Evolutionary conservation across 2,797 vertebrate species (phyloP).

Genomic region (Moxostoma hubbsi): DNA sequence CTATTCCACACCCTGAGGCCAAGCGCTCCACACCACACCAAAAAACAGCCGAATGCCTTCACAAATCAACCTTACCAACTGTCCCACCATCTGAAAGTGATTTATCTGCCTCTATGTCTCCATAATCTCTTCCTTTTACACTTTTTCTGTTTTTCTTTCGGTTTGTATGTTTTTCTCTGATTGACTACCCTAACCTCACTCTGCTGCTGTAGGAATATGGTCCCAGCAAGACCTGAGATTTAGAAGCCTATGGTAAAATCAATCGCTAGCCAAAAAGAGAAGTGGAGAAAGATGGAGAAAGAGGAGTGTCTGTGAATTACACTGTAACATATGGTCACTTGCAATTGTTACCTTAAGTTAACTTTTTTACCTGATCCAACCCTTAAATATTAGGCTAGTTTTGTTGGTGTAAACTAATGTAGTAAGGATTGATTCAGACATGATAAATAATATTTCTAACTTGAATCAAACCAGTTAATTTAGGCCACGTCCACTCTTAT

Average conservation of each 20-base stretch:
- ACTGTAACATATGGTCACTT: no score
- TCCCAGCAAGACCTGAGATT: slow-evolving; percentile 66
- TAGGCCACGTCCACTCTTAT: no score
- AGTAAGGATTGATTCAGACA: no score
- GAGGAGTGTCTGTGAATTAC: slow-evolving; percentile 53
- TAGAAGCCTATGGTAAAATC: slow-evolving; percentile 72
- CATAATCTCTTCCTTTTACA: neutral
- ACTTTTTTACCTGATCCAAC: no score
- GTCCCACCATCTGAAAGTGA: slow-evolving; percentile 54
- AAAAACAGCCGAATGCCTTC: slow-evolving; percentile 43
- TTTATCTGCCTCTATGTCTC: slow-evolving; percentile 25
- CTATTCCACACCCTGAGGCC: slow-evolving; percentile 53
- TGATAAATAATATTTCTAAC: no score
- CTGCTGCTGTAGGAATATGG: slow-evolving; percentile 15
- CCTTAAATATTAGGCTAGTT: no score
- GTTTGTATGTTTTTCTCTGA: slow-evolving; percentile 35
- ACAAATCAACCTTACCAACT: slow-evolving; percentile 40
- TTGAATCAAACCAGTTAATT: no score
- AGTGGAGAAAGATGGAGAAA: slow-evolving; percentile 46
- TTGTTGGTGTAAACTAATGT: no score
- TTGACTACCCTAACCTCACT: slow-evolving; percentile 25
- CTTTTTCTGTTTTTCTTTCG: neutral
- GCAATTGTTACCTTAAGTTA: no score
- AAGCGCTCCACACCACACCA: slow-evolving; percentile 11
- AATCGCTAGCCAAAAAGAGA: slow-evolving; percentile 68